Conservation (phyloP, 2,797 vertebrate genomes). For the Parotocinclus haroldoi region DNA sequence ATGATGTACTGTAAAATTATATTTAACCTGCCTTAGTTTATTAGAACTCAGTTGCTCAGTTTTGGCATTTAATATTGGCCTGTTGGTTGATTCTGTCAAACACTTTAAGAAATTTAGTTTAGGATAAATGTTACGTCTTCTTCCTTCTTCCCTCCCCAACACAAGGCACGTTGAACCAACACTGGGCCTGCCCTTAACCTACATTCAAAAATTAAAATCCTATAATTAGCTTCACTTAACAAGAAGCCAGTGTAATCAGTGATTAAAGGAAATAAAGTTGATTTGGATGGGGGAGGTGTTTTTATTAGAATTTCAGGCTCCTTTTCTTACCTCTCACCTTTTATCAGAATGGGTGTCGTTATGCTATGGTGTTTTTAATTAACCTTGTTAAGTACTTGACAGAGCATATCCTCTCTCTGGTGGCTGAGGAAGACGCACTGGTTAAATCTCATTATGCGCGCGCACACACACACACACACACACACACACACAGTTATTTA, state of each 20-base stretch:
- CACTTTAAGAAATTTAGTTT: background rate
- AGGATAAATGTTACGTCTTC: background rate
- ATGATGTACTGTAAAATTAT: too few species aligned
- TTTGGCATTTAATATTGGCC: too few species aligned
- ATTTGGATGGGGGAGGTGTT: slow-evolving; percentile 61
- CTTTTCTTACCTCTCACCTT: slow-evolving; percentile 72
- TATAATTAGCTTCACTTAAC: slow-evolving; percentile 84
- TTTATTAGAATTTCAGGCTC: slow-evolving; percentile 66
- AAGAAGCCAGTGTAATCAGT: slow-evolving; percentile 74
- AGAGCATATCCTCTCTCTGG: slow-evolving; percentile 43
- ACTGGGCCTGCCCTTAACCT: slow-evolving; percentile 68
- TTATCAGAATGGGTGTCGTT: slow-evolving; percentile 55
- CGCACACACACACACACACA: too few species aligned
- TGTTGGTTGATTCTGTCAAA: too few species aligned
- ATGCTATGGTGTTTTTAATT: slow-evolving; percentile 57
- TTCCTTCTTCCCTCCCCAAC: background rate
- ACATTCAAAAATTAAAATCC: slow-evolving; percentile 81
- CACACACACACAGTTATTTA: background rate
- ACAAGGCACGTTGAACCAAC: background rate
- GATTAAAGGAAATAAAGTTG: slow-evolving; percentile 77
- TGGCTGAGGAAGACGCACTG: slow-evolving; percentile 20
- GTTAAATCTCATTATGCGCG: slow-evolving; percentile 43
- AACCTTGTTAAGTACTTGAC: slow-evolving; percentile 56
- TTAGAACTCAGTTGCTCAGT: too few species aligned
- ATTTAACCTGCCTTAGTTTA: too few species aligned